Percentiles rank a stretch among this genome's conserved stretches.
Evolutionary conservation across 2,113 vertebrate species (phyloP).

Genomic region (Orientallactaga bullata): DNA sequence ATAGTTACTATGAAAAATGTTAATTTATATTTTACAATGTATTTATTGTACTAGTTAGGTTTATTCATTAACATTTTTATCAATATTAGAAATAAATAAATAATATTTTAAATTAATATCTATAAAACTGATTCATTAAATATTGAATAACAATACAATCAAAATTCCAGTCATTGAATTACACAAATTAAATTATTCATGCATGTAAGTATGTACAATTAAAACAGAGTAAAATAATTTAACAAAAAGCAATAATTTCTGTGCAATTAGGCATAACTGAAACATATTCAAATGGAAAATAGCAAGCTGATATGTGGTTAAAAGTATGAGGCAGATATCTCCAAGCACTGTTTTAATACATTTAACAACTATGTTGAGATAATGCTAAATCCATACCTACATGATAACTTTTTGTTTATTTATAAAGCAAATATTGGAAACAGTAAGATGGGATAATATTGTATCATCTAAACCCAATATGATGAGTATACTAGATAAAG

Average conservation of each 20-base stretch:
- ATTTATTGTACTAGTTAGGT: slow-evolving; percentile 1
- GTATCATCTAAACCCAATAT: slow-evolving; percentile 21
- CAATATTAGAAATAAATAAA: not conserved
- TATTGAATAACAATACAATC: slow-evolving; percentile 26
- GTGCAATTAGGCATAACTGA: not conserved
- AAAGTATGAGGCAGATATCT: not conserved
- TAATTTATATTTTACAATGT: slow-evolving; percentile 9
- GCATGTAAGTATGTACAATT: not conserved
- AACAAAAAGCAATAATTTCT: slow-evolving; percentile 48
- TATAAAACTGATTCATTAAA: slow-evolving; percentile 2
- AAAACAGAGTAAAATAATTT: slow-evolving; percentile 35
- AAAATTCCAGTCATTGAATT: slow-evolving; percentile 33
- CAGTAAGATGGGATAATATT: slow-evolving; percentile 4
- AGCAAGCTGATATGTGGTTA: not conserved
- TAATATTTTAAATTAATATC: slow-evolving; percentile 48
- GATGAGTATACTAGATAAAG: not conserved
- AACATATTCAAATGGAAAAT: slow-evolving; percentile 24
- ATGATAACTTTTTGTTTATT: slow-evolving; percentile 20
- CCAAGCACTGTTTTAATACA: slow-evolving; percentile 25
- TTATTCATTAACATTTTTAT: slow-evolving; percentile 35
- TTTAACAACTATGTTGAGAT: slow-evolving; percentile 28
- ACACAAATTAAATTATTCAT: not conserved
- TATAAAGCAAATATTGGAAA: slow-evolving; percentile 61
- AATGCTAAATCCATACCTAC: not conserved
- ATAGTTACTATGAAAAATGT: not conserved